Evolutionary conservation across 2,797 vertebrate species (phyloP).

Genomic region (Acridotheres tristis): DNA sequence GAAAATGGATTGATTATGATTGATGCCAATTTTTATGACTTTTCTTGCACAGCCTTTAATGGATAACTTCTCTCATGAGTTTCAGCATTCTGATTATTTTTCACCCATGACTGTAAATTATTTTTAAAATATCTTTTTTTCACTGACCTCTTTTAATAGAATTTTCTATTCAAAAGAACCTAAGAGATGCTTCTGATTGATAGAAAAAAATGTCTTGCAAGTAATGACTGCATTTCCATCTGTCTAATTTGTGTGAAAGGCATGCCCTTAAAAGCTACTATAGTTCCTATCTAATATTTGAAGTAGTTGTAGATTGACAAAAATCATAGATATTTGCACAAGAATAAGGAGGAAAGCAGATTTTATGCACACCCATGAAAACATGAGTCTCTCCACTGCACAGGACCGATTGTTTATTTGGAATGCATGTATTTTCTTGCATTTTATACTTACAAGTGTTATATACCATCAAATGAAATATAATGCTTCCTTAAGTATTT

Average conservation of each 20-base stretch:
- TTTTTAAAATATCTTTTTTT: neutral
- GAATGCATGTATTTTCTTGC: neutral
- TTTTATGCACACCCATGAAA: neutral
- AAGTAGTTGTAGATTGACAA: neutral
- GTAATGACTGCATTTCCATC: neutral
- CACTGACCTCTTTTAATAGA: neutral
- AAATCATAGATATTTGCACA: neutral
- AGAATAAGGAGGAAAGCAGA: neutral
- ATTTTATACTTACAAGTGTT: neutral
- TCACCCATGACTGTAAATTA: neutral
- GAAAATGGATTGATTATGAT: neutral
- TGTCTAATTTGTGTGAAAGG: neutral
- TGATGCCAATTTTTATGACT: neutral
- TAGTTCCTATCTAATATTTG: neutral
- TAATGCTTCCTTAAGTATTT: neutral
- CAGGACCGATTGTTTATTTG: neutral
- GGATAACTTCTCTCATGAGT: neutral
- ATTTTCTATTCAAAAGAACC: neutral
- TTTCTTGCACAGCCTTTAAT: neutral
- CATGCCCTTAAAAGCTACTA: neutral
- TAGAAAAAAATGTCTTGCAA: neutral
- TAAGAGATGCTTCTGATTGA: neutral
- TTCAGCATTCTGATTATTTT: neutral
- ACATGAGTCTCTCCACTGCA: neutral
- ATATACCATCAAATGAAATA: neutral